Percentiles rank a stretch among this genome's conserved stretches.
These are phyloP conservation scores for Nannoperca obscura DNA, from an alignment of 2,797 vertebrate genomes.

Conservation along the genomic window DNA sequence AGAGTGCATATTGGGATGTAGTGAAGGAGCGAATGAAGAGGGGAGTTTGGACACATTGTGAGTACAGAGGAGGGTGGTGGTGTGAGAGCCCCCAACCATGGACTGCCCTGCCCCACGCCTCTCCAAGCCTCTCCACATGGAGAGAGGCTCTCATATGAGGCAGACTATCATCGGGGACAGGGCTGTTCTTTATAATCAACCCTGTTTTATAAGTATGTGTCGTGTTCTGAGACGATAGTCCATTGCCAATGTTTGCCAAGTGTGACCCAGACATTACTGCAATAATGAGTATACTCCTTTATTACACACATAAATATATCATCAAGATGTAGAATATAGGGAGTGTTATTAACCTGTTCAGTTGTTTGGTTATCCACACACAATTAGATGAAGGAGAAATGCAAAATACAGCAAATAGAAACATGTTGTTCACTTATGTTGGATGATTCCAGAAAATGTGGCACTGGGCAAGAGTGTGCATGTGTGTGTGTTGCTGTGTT, in stretches of 20 bases:
- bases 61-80: not conserved
- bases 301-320: not conserved
- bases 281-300: not conserved
- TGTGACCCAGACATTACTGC: not conserved
- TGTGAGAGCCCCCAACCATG: too few relatives aligned
- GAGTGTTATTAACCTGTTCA: too few relatives aligned
- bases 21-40: not conserved
- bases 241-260: not conserved
- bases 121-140: too few relatives aligned
- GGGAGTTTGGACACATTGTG: not conserved
- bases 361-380: not conserved
- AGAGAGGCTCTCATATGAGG: not conserved
- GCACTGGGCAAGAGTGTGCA: not conserved
- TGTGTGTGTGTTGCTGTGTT: conserved; percentile 1
- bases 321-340: not conserved
- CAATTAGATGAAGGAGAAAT: not conserved
- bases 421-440: not conserved
- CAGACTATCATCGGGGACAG: not conserved
- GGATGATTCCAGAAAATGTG: not conserved
- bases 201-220: not conserved
- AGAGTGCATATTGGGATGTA: not conserved
- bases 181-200: not conserved
- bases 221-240: too few relatives aligned
- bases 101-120: too few relatives aligned
- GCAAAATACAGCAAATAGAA: not conserved